These are phyloP conservation scores for Hyperoplus lanceolatus DNA, from an alignment of 2,797 vertebrate genomes.

Conservation along the genomic window DNA sequence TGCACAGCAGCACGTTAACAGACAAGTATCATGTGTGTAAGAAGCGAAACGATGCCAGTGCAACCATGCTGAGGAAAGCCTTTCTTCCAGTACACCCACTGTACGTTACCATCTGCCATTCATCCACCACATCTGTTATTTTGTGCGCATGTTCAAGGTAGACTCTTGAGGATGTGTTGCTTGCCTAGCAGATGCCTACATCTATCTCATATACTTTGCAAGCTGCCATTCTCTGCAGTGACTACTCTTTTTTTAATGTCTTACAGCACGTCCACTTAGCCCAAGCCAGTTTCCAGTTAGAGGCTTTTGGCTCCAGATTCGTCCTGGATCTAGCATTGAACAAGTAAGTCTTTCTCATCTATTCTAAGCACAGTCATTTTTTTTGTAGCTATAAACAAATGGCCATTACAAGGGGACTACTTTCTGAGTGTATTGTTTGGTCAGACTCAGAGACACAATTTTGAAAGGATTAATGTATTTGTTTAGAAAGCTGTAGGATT, in stretches of 20 bases:
- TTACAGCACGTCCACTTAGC: conserved; percentile 93
- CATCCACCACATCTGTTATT: conserved; percentile 50
- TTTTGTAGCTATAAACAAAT: not conserved
- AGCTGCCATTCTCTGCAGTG: conserved; percentile 22
- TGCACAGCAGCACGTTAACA: conserved; percentile 7
- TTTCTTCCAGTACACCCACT: conserved; percentile 33
- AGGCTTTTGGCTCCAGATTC: conserved; percentile 95
- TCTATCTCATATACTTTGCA: not conserved
- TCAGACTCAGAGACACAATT: not conserved
- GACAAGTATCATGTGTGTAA: conserved; percentile 18
- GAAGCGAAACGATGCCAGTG: conserved; percentile 30
- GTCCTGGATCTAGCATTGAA: conserved; percentile 96
- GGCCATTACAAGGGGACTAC: not conserved
- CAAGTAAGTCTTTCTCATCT: conserved; percentile 89
- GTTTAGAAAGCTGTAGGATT: not conserved
- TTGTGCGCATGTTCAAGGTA: conserved; percentile 34
- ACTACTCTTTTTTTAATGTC: conserved; percentile 50
- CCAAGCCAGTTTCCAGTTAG: conserved; percentile 96
- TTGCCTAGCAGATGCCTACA: not conserved
- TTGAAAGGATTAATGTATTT: not conserved
- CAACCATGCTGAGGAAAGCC: conserved; percentile 21
- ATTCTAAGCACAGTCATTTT: not conserved
- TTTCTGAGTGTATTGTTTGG: not conserved
- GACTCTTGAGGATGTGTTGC: conserved; percentile 23
- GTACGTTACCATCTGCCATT: conserved; percentile 52